Base-by-base conservation (phyloP, 2,888 invertebrate species). In the Pyrrhia umbra region DNA sequence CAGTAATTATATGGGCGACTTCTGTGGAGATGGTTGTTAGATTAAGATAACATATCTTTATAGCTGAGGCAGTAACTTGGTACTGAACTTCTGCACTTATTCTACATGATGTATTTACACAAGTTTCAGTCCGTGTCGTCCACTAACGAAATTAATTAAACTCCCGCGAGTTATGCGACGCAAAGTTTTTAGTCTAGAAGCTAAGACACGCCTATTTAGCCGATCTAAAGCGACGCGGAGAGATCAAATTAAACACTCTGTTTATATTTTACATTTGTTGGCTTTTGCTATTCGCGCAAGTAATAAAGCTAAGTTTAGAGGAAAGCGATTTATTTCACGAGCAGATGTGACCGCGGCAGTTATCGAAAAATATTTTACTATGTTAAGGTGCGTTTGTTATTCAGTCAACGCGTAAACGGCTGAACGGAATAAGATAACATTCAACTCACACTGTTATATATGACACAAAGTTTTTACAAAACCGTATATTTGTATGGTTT, bases 91-190 rank as follows among this genome's bases (percentile, higher is more conserved):
- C 70, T 47, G 56, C 9, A 23, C 4, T 27, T 18, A 10, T 1
- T 21, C 6, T 37, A 18, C 10, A 40, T 27, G 10, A 6, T 47
- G 45, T 54, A 58, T 70, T 67, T 57, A 60, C 50, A 43, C 27
- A 52, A 51, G 20, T 52, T 23, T 39, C 20, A 43, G 34, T 30
- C 40, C 55, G 40, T 50, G 60, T 57, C 39, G 25, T 42, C 15
- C 25, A 27, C 52, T 75, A 67, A 65, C 39, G 2, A 77, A 60
- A 63, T 72, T 63, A 62, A 62, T 77, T 42, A 61, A 37, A 34
- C 39, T 21, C 13, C 23, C 6, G 6, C 45, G 46, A 63, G 30
- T 18, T 45, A 25, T 39, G 25, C 21, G 9, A 59, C 25, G n/a
- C 9, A n/a, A 47, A 47, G 18, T 37, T 60, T 23, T 59, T 10